A percentile compares a stretch with the other conserved stretches of the same genome.
Evolutionary conservation across 2,797 vertebrate genomes (phyloP).

Genomic region (Clamator glandarius): DNA sequence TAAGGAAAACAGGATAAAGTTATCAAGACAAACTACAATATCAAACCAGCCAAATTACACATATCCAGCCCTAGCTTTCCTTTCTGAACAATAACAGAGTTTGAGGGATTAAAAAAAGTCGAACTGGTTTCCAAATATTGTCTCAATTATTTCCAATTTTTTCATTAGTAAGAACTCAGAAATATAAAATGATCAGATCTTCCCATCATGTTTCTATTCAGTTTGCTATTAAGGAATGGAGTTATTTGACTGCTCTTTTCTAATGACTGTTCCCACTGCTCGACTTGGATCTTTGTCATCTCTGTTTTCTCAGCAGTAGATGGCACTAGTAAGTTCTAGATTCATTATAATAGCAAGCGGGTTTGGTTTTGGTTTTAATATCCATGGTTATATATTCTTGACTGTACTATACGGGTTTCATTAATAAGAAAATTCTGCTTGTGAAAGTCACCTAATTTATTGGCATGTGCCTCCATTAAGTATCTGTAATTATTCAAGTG

Average conservation of each 20-base stretch:
- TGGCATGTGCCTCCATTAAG: constrained; percentile 52
- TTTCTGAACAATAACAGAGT: background rate
- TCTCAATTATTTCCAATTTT: background rate
- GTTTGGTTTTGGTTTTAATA: background rate
- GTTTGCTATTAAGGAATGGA: background rate
- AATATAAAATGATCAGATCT: background rate
- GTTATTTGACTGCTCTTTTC: background rate
- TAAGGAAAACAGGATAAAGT: background rate
- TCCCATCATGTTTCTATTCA: background rate
- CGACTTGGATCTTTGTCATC: background rate
- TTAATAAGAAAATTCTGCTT: constrained; percentile 50
- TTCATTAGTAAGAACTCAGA: background rate
- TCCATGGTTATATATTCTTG: background rate
- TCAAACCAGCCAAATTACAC: background rate
- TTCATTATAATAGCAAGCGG: background rate
- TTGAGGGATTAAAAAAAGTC: background rate
- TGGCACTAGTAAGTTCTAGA: constrained; percentile 64
- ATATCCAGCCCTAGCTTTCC: background rate
- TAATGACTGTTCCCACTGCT: background rate
- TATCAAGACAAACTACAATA: background rate
- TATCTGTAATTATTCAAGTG: constrained; percentile 57
- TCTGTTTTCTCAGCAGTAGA: constrained; percentile 57
- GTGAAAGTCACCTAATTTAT: constrained; percentile 61
- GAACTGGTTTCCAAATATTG: background rate
- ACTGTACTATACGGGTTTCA: constrained; percentile 10